phyloP scores from a whole-genome alignment of 1,140 invertebrate species.

The Apolygus lucorum region DNA sequence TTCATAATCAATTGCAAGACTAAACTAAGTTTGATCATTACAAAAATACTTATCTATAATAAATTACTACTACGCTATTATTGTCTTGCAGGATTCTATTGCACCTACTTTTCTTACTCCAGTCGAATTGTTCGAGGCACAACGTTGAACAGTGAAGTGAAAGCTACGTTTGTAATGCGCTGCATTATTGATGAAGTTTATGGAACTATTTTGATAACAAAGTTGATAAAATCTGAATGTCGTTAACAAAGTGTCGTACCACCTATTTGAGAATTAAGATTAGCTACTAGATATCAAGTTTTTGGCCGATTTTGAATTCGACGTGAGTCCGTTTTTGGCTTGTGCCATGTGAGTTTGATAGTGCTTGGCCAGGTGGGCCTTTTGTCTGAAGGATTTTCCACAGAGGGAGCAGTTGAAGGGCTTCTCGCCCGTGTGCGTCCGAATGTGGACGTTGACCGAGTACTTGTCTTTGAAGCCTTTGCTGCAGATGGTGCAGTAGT shows the following conservation, averaged over 20 bases:
- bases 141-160: no score
- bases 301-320: constrained; percentile 21
- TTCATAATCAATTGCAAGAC: no score
- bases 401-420: constrained; percentile 81
- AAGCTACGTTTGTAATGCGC: no score
- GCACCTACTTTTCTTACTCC: no score
- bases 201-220: no score
- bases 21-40: not conserved
- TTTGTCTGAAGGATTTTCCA: constrained; percentile 86
- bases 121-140: no score
- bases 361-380: constrained; percentile 94
- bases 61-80: no score
- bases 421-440: constrained; percentile 85
- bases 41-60: not conserved
- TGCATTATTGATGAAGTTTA: no score
- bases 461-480: constrained; percentile 92
- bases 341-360: constrained; percentile 89
- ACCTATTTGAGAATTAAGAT: constrained; percentile 1
- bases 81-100: no score
- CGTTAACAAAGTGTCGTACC: no score
- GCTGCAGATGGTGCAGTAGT: constrained; percentile 83
- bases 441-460: constrained; percentile 83
- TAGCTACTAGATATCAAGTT: constrained; percentile 26
- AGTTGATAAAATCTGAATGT: no score
- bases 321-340: constrained; percentile 31